Evolutionary conservation across 2,797 vertebrate species (phyloP).

Genomic region (Iguana delicatissima): DNA sequence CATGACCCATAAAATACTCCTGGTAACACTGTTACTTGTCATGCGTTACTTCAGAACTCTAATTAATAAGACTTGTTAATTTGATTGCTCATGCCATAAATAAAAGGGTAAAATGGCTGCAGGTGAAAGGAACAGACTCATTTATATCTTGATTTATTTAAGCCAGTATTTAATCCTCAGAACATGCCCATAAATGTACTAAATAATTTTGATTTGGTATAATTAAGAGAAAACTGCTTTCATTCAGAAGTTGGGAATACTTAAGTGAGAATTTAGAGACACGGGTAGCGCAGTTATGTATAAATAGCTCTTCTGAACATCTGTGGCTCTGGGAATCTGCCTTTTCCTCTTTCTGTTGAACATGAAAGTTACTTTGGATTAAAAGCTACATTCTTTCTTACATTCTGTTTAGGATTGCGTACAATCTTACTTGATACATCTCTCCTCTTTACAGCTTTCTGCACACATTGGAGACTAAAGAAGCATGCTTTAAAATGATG

Average conservation of each 20-base stretch:
- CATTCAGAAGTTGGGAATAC: not conserved
- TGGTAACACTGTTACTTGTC: not conserved
- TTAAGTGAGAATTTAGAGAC: not conserved
- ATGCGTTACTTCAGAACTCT: not conserved
- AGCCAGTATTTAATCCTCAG: not conserved
- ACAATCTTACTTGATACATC: slow-evolving; percentile 6
- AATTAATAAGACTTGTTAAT: not conserved
- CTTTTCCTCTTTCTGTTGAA: not conserved
- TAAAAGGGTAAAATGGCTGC: too few species aligned
- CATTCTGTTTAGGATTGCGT: not conserved
- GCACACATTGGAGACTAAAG: not conserved
- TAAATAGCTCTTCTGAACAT: not conserved
- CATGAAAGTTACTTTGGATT: slow-evolving; percentile 9
- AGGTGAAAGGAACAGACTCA: not conserved
- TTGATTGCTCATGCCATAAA: not conserved
- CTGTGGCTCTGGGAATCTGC: not conserved
- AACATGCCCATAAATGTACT: not conserved
- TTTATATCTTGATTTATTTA: not conserved
- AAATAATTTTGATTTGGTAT: not conserved
- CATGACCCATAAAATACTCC: not conserved
- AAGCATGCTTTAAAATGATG: not conserved
- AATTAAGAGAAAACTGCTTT: not conserved
- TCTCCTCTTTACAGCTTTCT: slow-evolving; percentile 22
- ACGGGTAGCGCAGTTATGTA: not conserved
- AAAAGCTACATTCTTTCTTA: not conserved